These are phyloP conservation scores for roundworm (Caenorhabditis elegans) DNA, from an alignment of 1,140 invertebrate genomes.

Conservation along the genomic window WBcel235 BX284606.5:12083501-12084000, in stretches of 20 bases:
- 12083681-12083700: neutral
- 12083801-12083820: no score
- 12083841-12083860: slow-evolving; percentile 26
- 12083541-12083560: no score
- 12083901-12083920: neutral
- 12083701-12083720: neutral
- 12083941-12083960: no score
- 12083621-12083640: neutral
- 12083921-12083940: neutral
- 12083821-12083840: slow-evolving; percentile 23
- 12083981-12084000: no score
- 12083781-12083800: neutral
- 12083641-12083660: slow-evolving; percentile 24
- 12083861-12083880: neutral
- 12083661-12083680: slow-evolving; percentile 21
- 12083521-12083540: no score
- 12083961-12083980: no score
- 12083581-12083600: no score
- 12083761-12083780: neutral
- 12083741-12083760: slow-evolving; percentile 15
- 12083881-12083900: neutral
- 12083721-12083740: no score
- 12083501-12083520: no score
- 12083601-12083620: neutral
- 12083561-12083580: no score